Conservation (phyloP, 2,113 vertebrate species). For the Procavia capensis region DNA sequence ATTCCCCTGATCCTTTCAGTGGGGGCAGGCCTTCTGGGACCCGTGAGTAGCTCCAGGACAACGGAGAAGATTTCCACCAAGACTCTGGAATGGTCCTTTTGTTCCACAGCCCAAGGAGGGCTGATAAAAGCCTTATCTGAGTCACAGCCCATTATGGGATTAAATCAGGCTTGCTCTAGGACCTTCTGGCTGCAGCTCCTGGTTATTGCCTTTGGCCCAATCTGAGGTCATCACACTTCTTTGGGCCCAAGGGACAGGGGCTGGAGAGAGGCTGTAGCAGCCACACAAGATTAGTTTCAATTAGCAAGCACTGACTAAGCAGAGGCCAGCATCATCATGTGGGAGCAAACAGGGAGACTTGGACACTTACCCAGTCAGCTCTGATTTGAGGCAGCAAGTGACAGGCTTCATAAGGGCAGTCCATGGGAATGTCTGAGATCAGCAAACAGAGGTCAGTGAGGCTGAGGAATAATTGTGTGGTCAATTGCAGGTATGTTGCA, state of each 20-base stretch:
- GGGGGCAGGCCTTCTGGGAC: not conserved
- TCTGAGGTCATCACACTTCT: conserved; percentile 78
- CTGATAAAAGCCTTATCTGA: conserved; percentile 74
- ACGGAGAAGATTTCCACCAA: not conserved
- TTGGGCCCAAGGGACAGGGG: conserved; percentile 37
- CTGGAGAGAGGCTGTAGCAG: not conserved
- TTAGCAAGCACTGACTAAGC: not conserved
- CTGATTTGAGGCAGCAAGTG: not conserved
- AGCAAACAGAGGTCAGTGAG: not conserved
- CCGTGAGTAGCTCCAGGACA: not conserved
- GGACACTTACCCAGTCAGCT: not conserved
- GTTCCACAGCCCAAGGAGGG: not conserved
- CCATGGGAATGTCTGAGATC: not conserved
- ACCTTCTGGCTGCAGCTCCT: conserved; percentile 36
- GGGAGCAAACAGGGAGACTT: not conserved
- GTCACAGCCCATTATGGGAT: conserved; percentile 70
- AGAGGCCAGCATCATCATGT: not conserved
- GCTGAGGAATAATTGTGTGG: not conserved
- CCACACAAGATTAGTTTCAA: conserved; percentile 24
- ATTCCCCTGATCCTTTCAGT: not conserved
- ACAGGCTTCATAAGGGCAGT: not conserved
- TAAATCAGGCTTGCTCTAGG: conserved; percentile 68
- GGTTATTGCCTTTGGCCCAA: conserved; percentile 69
- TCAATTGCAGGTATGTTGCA: not conserved
- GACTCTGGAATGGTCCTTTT: conserved; percentile 4